Evolutionary conservation across 2,113 vertebrate species (phyloP), one percentile per base, ranked within the genome.

Genomic region (Irena cyanogastra): DNA sequence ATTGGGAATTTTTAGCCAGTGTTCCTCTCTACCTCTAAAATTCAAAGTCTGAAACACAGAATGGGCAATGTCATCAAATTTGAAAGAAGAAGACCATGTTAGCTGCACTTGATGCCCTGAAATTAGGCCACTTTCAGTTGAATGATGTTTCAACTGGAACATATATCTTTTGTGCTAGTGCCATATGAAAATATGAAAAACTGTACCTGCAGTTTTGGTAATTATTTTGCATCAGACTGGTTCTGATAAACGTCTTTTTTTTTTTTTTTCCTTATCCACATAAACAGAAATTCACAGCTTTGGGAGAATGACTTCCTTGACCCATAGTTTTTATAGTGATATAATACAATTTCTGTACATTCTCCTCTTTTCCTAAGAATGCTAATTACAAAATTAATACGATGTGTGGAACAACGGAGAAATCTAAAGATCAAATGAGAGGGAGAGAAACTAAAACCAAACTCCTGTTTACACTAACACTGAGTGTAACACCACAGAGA

Each of bases 341-440:
- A 59, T 76, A 89, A 85, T 89, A 59, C 76, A 94, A 94, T 94
- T 94, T 87, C 72, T 92, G 84, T 78, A 80, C 76, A 89, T 90
- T 91, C 89, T 89, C 37, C 71, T 90, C 87, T 88, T 96, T 79
- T 93, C 87, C 84, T 52, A 69, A 76, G 92, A 96, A 95, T 2
- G 10, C 54, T 47, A 71, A 87, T 81, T 90, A 86, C 71, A 91
- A 96, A 95, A 96, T 96, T 77, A 91, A 90, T 94, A 84, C 84
- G 95, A 77, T 16, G 23, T 96, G 94, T 37, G 84, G 90, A 94
- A 81, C 52, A 94, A 72, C 13, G 1, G 69, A 85, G 39, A 71
- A 90, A 74, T 63, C 47, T 80, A 83, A 96, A 89, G 63, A 92
- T 90, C 47, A 87, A 64, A 82, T 26, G 11, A 12, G n/a, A 19